Conservation (phyloP, 2,113 vertebrate genomes). For the Trichechus manatus region DNA sequence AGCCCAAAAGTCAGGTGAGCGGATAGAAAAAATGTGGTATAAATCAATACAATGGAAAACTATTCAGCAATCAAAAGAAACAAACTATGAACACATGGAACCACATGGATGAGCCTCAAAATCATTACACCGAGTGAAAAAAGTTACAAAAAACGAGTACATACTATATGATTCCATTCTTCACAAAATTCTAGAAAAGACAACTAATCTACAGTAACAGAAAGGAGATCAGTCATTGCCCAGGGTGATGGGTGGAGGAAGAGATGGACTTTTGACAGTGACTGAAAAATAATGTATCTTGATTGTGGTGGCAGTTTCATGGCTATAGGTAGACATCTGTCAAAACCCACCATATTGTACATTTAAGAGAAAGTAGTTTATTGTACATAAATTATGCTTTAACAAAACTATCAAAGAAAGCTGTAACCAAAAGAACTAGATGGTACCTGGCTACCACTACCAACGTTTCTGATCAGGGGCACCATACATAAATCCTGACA, state of each 20-base stretch:
- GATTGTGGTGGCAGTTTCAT: not conserved
- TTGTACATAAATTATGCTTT: not conserved
- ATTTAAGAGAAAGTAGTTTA: not conserved
- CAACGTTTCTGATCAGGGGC: no score
- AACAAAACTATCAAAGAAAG: not conserved
- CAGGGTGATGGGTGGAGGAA: not conserved
- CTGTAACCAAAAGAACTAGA: not conserved
- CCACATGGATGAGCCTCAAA: not conserved
- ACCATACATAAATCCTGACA: no score
- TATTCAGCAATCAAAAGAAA: not conserved
- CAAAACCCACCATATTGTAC: constrained; percentile 14
- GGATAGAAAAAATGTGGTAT: not conserved
- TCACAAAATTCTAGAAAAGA: constrained; percentile 5
- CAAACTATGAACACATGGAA: not conserved
- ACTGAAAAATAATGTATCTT: not conserved
- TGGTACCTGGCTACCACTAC: no score
- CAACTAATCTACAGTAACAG: not conserved
- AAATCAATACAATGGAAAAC: not conserved
- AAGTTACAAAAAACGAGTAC: not conserved
- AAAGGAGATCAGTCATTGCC: not conserved
- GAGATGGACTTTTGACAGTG: not conserved
- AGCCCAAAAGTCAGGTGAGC: not conserved
- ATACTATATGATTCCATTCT: not conserved
- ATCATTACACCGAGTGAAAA: not conserved
- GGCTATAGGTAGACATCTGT: not conserved